Base-by-base conservation (phyloP, 1,140 invertebrate species). In the Euschistus heros region DNA sequence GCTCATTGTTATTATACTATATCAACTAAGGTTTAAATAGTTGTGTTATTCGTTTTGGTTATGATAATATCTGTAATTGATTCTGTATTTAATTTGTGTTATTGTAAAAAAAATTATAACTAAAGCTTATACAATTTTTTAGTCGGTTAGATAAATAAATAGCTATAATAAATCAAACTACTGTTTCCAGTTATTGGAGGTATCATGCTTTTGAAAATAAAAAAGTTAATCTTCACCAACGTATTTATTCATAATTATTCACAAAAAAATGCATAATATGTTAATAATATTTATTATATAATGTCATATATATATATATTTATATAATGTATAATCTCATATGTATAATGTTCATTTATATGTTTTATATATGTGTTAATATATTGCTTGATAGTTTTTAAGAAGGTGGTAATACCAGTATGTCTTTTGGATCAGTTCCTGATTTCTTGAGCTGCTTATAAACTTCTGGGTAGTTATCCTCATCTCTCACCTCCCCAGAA, bases 361-460 rank as follows among this genome's bases (percentile, higher is more conserved):
- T 24, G 15, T 57, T 15, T 27, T 24, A 57, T 57, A 24, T 57
- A 57, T 24, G 18, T 24, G 24, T 57, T 24, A 50, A 55, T 22
- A 20, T 10, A 57, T 57, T 63, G 20, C 26, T 50, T 52, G 47
- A 22, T 50, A 46, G 33, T 37, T 30, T 50, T 47, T 17, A 50
- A 63, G 62, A 63, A 26, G 26, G 5, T 18, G 22, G n/a, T 24
- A 42, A 61, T 70, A 70, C 69, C 69, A 70, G 63, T 54, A 70
- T 70, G 44, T 70, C 68, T 67, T 70, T 63, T 24, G 69, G 66
- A 61, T 62, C 67, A 27, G 61, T 68, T 24, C 69, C 69, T 18
- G 67, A 62, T 64, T 70, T 70, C 63, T 68, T 70, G 26, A 70
- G 61, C 55, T 70, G 69, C 27, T 69, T 70, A 63, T 69, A 70